Evolutionary conservation across 1,140 invertebrate genomes (phyloP).

Genomic region (Pseudomyrmex cubaensis): DNA sequence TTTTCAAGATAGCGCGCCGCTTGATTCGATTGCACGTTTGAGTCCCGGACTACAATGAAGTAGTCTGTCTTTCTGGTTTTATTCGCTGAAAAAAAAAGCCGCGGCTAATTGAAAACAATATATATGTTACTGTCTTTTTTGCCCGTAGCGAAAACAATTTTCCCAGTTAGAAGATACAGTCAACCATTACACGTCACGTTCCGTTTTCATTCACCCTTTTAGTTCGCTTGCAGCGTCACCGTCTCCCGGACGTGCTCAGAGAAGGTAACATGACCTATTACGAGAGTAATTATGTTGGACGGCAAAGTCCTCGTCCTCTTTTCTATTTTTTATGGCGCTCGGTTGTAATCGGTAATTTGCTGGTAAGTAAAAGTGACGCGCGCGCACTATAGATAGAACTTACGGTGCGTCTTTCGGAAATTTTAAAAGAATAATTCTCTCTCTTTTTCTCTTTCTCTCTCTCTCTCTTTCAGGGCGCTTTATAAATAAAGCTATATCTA

Average conservation of each 20-base stretch:
- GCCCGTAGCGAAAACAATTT: slow-evolving; percentile 36
- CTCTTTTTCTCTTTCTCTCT: no score
- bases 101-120: slow-evolving; percentile 67
- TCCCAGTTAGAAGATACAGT: slow-evolving; percentile 16
- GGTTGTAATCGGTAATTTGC: slow-evolving; percentile 37
- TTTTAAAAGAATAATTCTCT: background rate
- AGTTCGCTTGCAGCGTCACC: slow-evolving; percentile 1
- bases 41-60: slow-evolving; percentile 14
- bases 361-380: background rate
- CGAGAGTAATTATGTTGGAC: slow-evolving; percentile 60
- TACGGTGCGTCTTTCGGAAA: background rate
- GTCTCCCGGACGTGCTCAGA: background rate
- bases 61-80: slow-evolving; percentile 37
- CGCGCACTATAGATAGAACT: background rate
- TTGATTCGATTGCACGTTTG: slow-evolving; percentile 30
- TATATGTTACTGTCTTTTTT: slow-evolving; percentile 2
- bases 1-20: slow-evolving; percentile 22
- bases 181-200: background rate
- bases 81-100: background rate
- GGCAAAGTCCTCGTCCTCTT: background rate
- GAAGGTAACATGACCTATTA: slow-evolving; percentile 51
- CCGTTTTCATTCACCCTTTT: slow-evolving; percentile 23
- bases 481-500: no score
- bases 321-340: background rate
- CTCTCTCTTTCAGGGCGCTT: no score